These are phyloP conservation scores for Gobio occitaniae DNA, from an alignment of 2,797 vertebrate species.

Conservation along the genomic window DNA sequence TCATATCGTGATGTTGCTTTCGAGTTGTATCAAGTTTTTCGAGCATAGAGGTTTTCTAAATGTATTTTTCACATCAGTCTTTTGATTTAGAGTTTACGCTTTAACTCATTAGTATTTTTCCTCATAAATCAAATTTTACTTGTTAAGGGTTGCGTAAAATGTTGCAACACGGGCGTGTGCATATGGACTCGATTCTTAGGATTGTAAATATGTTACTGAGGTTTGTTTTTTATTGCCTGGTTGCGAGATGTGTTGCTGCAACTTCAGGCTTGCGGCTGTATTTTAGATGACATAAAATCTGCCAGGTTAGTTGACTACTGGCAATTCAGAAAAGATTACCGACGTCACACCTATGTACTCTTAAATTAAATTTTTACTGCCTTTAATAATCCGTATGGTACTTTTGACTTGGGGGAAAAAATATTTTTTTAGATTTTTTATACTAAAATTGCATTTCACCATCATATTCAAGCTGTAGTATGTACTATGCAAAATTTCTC, in stretches of 20 bases:
- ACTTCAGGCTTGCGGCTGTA: slow-evolving; percentile 10
- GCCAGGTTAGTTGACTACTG: slow-evolving; percentile 2
- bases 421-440: not conserved
- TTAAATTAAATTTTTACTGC: slow-evolving; percentile 6
- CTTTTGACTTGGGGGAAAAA: not conserved
- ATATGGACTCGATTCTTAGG: slow-evolving; percentile 29
- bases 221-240: slow-evolving; percentile 23
- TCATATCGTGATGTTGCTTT: slow-evolving; percentile 19
- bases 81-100: not conserved
- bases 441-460: not conserved
- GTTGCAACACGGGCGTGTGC: not conserved
- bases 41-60: not conserved
- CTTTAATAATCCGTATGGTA: not conserved
- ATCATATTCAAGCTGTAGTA: slow-evolving; percentile 6
- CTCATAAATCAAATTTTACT: not conserved
- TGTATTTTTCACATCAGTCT: slow-evolving; percentile 14
- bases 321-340: not conserved
- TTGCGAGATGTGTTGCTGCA: slow-evolving; percentile 43
- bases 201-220: slow-evolving; percentile 50
- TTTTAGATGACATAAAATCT: slow-evolving; percentile 4
- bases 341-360: not conserved
- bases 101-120: not conserved
- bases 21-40: slow-evolving; percentile 13
- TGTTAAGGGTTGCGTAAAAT: slow-evolving; percentile 2
- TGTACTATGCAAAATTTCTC: slow-evolving; percentile 18